A percentile compares a stretch with the other conserved stretches of the same genome.
phyloP scores from a whole-genome alignment of 2,797 vertebrate species.

The Phrynocephalus forsythii region DNA sequence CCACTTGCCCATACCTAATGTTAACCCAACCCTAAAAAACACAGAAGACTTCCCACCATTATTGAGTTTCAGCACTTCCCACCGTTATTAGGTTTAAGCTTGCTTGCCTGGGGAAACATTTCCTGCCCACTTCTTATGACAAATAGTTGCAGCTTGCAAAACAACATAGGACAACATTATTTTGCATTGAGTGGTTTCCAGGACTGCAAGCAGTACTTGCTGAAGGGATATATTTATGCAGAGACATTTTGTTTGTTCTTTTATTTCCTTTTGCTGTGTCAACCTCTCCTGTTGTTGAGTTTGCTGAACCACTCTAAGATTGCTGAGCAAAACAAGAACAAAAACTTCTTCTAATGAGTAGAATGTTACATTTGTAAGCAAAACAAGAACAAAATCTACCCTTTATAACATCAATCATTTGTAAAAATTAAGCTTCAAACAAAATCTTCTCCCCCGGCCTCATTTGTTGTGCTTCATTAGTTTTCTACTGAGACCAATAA shows the following conservation, averaged over 20 bases:
- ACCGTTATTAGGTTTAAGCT: not conserved
- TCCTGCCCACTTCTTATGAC: slow-evolving; percentile 19
- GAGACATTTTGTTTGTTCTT: slow-evolving; percentile 9
- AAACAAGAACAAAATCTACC: slow-evolving; percentile 25
- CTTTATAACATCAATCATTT: not conserved
- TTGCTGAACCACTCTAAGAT: slow-evolving; percentile 18
- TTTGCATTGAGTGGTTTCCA: slow-evolving; percentile 18
- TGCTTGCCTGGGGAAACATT: not conserved
- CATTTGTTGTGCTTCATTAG: not conserved
- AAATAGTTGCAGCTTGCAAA: slow-evolving; percentile 4
- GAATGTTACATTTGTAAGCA: not conserved
- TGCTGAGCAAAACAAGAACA: slow-evolving; percentile 18
- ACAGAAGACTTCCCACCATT: not conserved
- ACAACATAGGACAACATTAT: not conserved
- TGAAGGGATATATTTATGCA: not conserved
- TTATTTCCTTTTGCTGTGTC: not conserved
- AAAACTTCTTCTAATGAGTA: slow-evolving; percentile 21
- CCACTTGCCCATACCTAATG: not conserved
- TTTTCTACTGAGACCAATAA: no score
- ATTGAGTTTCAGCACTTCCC: slow-evolving; percentile 2
- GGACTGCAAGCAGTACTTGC: slow-evolving; percentile 28
- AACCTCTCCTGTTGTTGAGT: slow-evolving; percentile 13
- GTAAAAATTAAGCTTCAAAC: not conserved
- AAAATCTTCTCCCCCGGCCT: not conserved
- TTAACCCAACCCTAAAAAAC: not conserved